Conservation (phyloP, 1,140 invertebrate genomes). For the Aleiodes sp. region DNA sequence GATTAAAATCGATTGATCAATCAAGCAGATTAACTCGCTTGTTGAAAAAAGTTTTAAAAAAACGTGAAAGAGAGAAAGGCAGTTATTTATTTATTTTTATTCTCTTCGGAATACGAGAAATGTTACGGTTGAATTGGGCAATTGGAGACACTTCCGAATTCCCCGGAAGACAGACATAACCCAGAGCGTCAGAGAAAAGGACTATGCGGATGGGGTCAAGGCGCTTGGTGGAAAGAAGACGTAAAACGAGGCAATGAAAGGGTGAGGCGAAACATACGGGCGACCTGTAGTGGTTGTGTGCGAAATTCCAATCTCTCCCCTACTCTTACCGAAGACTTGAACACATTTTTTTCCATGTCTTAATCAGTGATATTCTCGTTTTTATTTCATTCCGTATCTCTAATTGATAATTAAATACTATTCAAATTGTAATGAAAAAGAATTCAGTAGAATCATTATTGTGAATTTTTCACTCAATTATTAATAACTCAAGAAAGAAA, state of each 20-base stretch:
- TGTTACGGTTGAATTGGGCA: conserved; percentile 13
- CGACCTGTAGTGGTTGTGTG: conserved; percentile 19
- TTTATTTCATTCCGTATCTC: no score
- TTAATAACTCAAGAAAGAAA: no score
- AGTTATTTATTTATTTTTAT: conserved; percentile 2
- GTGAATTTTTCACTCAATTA: no score
- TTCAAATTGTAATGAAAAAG: no score
- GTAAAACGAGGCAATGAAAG: conserved; percentile 4
- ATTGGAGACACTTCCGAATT: conserved; percentile 33
- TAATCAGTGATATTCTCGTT: no score
- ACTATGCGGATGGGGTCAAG: conserved; percentile 28
- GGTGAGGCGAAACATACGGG: conserved; percentile 18
- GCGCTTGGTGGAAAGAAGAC: conserved; percentile 10
- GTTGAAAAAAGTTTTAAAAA: neutral
- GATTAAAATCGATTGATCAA: conserved; percentile 7
- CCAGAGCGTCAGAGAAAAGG: conserved; percentile 15
- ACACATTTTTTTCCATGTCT: neutral
- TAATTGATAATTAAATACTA: no score
- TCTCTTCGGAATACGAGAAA: neutral
- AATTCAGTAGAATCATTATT: no score
- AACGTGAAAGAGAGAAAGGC: neutral
- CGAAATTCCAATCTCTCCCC: conserved; percentile 15
- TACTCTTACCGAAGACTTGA: neutral
- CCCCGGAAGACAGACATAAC: conserved; percentile 27
- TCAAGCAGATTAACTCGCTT: neutral